Evolutionary conservation across 2,888 invertebrate genomes (phyloP).

Genomic region (Pachycephus smyrnensis): DNA sequence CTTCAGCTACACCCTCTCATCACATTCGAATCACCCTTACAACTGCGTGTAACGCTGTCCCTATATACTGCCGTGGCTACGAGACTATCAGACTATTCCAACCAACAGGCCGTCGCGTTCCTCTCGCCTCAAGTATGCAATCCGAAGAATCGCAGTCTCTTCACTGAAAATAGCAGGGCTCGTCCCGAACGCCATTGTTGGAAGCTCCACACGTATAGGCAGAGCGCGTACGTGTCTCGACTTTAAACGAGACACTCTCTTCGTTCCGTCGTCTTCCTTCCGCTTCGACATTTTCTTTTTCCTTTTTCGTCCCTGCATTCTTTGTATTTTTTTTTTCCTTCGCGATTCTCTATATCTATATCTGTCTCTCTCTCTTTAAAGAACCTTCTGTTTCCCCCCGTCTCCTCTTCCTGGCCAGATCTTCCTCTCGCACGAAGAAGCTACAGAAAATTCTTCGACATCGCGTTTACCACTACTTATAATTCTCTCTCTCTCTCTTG

Average conservation of each 20-base stretch:
- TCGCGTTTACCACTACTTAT: not conserved
- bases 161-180: constrained; percentile 24
- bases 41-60: not conserved
- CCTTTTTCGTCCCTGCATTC: not conserved
- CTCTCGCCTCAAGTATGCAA: constrained; percentile 21
- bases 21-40: not conserved
- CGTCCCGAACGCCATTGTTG: constrained; percentile 8
- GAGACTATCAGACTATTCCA: not conserved
- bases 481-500: not conserved
- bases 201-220: not conserved
- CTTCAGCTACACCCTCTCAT: not conserved
- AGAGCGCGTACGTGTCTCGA: not conserved
- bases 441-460: not conserved
- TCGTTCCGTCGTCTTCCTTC: not conserved
- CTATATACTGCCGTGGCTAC: no score
- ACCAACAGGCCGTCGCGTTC: constrained; percentile 11
- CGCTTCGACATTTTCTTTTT: not conserved
- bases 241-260: not conserved
- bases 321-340: not conserved
- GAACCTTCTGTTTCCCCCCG: not conserved
- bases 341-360: not conserved
- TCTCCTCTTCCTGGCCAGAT: not conserved
- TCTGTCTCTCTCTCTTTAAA: not conserved
- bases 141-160: constrained; percentile 37
- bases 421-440: not conserved